Conservation (phyloP, 2,797 vertebrate species). For the Myotis vivesi region DNA sequence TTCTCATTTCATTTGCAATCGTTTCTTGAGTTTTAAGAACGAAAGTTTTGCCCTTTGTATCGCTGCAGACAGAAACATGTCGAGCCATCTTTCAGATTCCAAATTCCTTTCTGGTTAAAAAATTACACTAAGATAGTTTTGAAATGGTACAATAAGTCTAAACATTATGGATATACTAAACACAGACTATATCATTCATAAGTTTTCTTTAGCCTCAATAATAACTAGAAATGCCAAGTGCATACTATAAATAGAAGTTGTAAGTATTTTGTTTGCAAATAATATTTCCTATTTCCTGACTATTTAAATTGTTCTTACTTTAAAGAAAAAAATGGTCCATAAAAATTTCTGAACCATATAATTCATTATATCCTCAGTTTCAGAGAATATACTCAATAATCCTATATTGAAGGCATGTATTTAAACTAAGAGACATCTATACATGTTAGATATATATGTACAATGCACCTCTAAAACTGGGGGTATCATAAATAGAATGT, state of each 20-base stretch:
- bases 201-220: background rate
- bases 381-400: background rate
- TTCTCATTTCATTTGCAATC: slow-evolving; percentile 81
- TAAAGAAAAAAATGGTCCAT: background rate
- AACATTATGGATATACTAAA: background rate
- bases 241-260: background rate
- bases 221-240: slow-evolving; percentile 4
- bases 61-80: slow-evolving; percentile 9
- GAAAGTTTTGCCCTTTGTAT: slow-evolving; percentile 69
- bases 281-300: slow-evolving; percentile 12
- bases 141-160: background rate
- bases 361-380: background rate
- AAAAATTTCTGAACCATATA: background rate
- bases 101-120: slow-evolving; percentile 35
- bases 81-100: slow-evolving; percentile 24
- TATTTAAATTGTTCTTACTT: slow-evolving; percentile 1
- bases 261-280: slow-evolving; percentile 49
- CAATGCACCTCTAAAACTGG: background rate
- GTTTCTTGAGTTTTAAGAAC: slow-evolving; percentile 70
- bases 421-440: background rate
- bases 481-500: background rate
- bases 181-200: background rate
- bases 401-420: background rate
- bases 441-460: background rate
- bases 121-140: slow-evolving; percentile 1